phyloP scores from a whole-genome alignment of 2,888 invertebrate genomes.

The Entomobrya multifasciata region DNA sequence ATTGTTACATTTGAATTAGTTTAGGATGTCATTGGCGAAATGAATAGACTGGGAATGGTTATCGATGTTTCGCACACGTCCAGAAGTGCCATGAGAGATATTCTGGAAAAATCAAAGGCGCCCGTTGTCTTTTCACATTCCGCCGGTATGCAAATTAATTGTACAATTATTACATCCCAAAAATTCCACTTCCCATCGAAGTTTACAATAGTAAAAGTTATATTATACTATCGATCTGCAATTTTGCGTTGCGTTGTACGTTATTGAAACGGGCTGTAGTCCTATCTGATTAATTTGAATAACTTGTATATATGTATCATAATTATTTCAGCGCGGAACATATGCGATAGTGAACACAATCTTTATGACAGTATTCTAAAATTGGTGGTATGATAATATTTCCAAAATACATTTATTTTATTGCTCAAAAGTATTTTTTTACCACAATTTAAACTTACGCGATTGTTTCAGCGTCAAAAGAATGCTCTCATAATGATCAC shows the following conservation, averaged over 20 bases:
- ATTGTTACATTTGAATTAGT: conserved; percentile 43
- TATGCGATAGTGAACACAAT: conserved; percentile 85
- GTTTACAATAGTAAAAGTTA: no score
- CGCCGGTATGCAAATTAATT: conserved; percentile 84
- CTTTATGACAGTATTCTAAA: conserved; percentile 85
- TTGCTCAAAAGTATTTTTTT: no score
- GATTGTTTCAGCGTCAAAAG: conserved; percentile 80
- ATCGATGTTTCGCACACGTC: conserved; percentile 86
- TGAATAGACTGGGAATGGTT: conserved; percentile 85
- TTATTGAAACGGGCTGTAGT: no score
- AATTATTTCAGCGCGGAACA: conserved; percentile 82
- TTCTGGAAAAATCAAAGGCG: conserved; percentile 84
- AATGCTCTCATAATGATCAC: conserved; percentile 82
- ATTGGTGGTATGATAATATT: conserved; percentile 83
- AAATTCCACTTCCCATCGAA: no score
- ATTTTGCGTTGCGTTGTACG: no score
- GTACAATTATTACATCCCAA: no score
- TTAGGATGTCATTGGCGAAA: conserved; percentile 75
- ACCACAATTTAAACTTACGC: conserved; percentile 37
- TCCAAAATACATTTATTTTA: no score
- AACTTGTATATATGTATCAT: no score
- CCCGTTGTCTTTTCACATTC: conserved; percentile 83
- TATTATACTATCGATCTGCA: not conserved
- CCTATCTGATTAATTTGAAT: no score
- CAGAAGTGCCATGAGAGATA: conserved; percentile 85